Base-by-base conservation (phyloP, 2,113 vertebrate genomes). In the Stigmatopora nigra region DNA sequence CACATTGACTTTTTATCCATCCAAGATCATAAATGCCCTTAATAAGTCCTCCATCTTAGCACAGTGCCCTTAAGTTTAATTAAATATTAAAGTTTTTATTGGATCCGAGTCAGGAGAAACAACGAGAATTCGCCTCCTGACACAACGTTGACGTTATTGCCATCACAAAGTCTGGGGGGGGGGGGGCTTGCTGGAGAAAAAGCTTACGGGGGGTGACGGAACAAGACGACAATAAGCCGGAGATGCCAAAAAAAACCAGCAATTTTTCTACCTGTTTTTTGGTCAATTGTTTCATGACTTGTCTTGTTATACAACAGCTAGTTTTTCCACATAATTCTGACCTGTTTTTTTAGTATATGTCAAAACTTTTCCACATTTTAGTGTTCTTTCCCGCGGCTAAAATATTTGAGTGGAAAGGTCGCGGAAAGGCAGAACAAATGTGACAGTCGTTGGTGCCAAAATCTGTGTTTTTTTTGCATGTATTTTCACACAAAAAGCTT, bases 31-130 rank as follows among this genome's bases (percentile, higher is more conserved):
- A 31, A 31, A 56, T 16, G 25, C 20, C 6, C 22, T 31, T 12
- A 22, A 22, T 56, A 31, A 56, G 72, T 77, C 67, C 71, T 78
- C 71, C 75, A 77, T 81, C 75, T 55, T 55, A 17, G 56, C 82
- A 77, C 73, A 67, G 81, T 77, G 80, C 84, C 86, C 81, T 84
- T 74, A 86, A 81, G 84, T 78, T 76, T 87, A 81, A 89, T 88
- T 88, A 90, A 89, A 89, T 88, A 90, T 88, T 87, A 88, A 90
- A 88, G 76, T 79, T 84, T 78, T 82, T 83, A 85, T 86, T 86
- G 78, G 82, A 82, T 78, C 70, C 77, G 74, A 3, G 25, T 31
- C 25, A 31, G 25, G 25, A 31, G 25, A 31, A 31, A 55, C 82
- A 14, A n/a, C n/a, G 83, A 86, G 83, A 71, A 86, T 75, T 77